A percentile compares a stretch with the other conserved stretches of the same genome.
phyloP scores from a whole-genome alignment of 2,113 vertebrate genomes.

The Myxocyprinus asiaticus region DNA sequence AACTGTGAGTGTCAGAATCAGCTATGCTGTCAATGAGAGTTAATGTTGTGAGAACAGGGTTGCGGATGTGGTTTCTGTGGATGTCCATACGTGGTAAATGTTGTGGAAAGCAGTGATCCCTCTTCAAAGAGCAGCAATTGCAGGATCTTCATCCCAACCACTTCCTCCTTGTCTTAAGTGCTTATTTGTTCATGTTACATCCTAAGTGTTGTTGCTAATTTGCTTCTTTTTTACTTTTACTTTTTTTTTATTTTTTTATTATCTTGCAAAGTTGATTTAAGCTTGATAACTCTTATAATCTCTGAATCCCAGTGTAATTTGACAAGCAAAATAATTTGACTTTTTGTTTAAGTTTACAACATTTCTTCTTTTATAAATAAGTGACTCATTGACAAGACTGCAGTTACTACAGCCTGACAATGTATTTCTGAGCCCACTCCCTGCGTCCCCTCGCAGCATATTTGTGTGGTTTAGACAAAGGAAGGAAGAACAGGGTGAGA shows the following conservation, averaged over 20 bases:
- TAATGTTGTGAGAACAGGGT: constrained; percentile 56
- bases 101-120: constrained; percentile 50
- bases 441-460: not conserved
- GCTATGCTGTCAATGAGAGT: constrained; percentile 32
- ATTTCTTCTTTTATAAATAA: too few species aligned
- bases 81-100: constrained; percentile 58
- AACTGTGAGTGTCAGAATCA: not conserved
- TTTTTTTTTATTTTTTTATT: too few species aligned
- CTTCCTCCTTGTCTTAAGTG: constrained; percentile 22
- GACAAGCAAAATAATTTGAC: too few species aligned
- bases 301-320: too few species aligned
- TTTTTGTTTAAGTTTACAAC: not conserved
- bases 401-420: too few species aligned
- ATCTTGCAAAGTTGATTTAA: too few species aligned
- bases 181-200: not conserved
- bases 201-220: not conserved
- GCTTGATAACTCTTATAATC: too few species aligned
- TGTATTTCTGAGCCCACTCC: not conserved
- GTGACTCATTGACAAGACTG: too few species aligned
- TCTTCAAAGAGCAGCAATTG: constrained; percentile 58
- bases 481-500: constrained; percentile 13
- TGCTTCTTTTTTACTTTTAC: too few species aligned
- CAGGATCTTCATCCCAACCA: constrained; percentile 37
- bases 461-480: constrained; percentile 1
- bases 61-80: constrained; percentile 63